phyloP scores from a whole-genome alignment of 2,888 invertebrate genomes.

The Rhamphomyia laevipes region DNA sequence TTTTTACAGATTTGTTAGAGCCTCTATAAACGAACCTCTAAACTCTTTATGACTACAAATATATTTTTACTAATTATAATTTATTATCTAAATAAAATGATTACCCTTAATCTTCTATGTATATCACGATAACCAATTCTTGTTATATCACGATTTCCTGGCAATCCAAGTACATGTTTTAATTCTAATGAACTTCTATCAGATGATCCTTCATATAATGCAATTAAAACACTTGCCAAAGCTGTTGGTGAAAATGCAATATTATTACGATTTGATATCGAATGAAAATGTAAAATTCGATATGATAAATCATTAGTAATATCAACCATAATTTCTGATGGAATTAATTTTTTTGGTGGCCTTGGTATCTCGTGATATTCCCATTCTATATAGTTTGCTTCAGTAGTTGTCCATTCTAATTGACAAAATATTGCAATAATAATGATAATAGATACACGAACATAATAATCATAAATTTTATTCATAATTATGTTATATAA shows the following conservation, averaged over 20 bases:
- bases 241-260: slow-evolving; percentile 79
- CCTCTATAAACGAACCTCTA: too few species aligned
- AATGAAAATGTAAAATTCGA: slow-evolving; percentile 56
- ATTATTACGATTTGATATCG: slow-evolving; percentile 62
- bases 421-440: too few species aligned
- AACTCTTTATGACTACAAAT: too few species aligned
- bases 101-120: slow-evolving; percentile 66
- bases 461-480: too few species aligned
- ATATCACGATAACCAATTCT: slow-evolving; percentile 73
- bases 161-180: slow-evolving; percentile 54
- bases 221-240: slow-evolving; percentile 64
- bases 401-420: too few species aligned
- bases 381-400: background rate
- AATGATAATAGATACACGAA: too few species aligned
- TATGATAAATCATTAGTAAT: slow-evolving; percentile 63
- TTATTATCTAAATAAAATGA: too few species aligned
- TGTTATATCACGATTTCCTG: slow-evolving; percentile 58
- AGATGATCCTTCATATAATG: slow-evolving; percentile 65
- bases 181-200: slow-evolving; percentile 64
- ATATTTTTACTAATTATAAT: too few species aligned
- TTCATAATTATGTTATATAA: too few species aligned
- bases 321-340: slow-evolving; percentile 67
- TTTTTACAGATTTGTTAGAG: too few species aligned
- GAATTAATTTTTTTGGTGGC: slow-evolving; percentile 34
- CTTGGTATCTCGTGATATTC: background rate